These are phyloP conservation scores for Cephalopholis sonnerati DNA, from an alignment of 2,113 vertebrate genomes.

Conservation along the genomic window DNA sequence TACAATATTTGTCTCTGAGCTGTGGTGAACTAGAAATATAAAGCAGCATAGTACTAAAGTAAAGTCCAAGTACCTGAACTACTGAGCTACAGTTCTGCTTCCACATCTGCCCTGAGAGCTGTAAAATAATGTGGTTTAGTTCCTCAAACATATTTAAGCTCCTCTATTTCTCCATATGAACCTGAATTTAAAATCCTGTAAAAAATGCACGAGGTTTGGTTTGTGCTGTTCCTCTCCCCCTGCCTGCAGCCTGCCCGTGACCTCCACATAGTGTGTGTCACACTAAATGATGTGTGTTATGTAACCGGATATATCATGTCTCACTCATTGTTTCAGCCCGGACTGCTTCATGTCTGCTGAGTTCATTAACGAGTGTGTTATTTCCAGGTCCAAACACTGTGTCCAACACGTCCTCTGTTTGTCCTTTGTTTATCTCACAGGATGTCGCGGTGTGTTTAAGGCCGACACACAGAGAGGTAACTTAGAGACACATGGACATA, in stretches of 20 bases:
- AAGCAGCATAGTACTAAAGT: no score
- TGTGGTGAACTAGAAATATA: no score
- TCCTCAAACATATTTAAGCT: not conserved
- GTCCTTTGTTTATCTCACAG: slow-evolving; percentile 47
- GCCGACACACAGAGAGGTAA: not conserved
- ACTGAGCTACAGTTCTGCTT: not conserved
- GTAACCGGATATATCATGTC: slow-evolving; percentile 33
- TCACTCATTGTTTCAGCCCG: not conserved
- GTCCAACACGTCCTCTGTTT: slow-evolving; percentile 1
- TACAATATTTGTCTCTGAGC: no score
- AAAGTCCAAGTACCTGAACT: no score
- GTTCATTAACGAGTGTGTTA: not conserved
- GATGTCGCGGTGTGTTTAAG: slow-evolving; percentile 28
- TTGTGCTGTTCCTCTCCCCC: not conserved
- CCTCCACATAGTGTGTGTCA: slow-evolving; percentile 34
- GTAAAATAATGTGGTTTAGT: not conserved
- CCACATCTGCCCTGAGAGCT: not conserved
- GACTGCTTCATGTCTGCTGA: no score
- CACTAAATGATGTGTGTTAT: slow-evolving; percentile 19
- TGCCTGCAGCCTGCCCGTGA: slow-evolving; percentile 28
- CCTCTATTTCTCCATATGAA: no score
- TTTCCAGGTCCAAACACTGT: not conserved
- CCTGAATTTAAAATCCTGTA: not conserved
- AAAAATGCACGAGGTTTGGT: not conserved
- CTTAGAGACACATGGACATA: not conserved